Evolutionary conservation across 37 sponge, comb jelly and placozoan species (phyloP), one percentile per base, ranked within the genome.

Genomic region (Chondrilla cf. caribensis): DNA sequence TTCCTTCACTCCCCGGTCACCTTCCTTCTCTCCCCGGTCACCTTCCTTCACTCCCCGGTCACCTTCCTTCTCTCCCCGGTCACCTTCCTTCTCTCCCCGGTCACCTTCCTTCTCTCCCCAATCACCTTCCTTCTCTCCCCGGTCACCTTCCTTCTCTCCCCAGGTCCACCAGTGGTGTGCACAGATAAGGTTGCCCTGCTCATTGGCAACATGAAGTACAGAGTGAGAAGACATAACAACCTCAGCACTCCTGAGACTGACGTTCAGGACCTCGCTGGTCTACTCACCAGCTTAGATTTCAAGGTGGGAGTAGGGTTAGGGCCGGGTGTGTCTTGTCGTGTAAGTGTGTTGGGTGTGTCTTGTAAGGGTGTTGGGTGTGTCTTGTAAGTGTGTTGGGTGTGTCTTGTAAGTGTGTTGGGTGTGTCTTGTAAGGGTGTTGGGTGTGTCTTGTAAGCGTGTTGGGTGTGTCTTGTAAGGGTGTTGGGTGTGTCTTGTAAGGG

Each of bases 171-270:
- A 14, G 82, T 81, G 36, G 79, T 73, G 0, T 96, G 96, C 75
- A 85, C 84, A 60, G 97, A 93, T 65, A 96, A 97, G 80, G 93
- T 97, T 51, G 99, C 99, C 25, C 89, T 98, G 38, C 80, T 98
- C 40, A 93, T 98, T 44, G 99, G 99, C 62, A 98, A 98, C 82
- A 94, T 87, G 77, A 47, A 87, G 41, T 98, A 98, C 80, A 73
- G 68, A 4, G 87, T 81, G 19, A 58, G 43, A 1, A 58, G 75
- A 39, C 70, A 93, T 28, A 28, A 41, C 24, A 81, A 77, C 38
- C 94, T 96, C 43, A 89, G 86, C 78, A 90, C 91, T 0, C 94
- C 97, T 0, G 93, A 96, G 60, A 88, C 82, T 64, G 97, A 96
- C 58, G 81, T 87, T 2, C 85, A 84, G 59, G 91, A 92, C 38